Base-by-base conservation (phyloP, 2,113 vertebrate species). In the Chunga burmeisteri region DNA sequence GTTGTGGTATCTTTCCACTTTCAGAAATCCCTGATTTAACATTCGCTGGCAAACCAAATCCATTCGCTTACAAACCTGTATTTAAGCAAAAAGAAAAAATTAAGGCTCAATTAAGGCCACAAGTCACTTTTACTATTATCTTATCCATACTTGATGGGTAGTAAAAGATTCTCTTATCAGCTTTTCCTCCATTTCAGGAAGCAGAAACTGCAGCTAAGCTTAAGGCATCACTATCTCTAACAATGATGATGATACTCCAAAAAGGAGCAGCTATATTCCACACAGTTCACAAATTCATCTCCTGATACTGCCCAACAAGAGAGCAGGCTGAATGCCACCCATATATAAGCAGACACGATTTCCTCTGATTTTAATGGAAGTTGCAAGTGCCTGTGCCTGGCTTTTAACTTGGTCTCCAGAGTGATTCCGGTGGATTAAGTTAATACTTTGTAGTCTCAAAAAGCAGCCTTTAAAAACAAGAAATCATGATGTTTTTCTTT, bases 11-110 rank as follows among this genome's bases (percentile, higher is more conserved):
- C 99, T 98, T 96, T 99, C 99, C 98, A 99, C 99, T 95, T 99
- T 99, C 73, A 99, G 98, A 98, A 99, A 99, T 97, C 99, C 99
- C 98, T 99, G 99, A 96, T 99, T 99, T 73, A 99, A 98, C 97
- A 99, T 99, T 34, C 99, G 99, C 97, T 99, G 99, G 92, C 99
- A 99, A 85, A 99, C 99, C 97, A 99, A 98, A 96, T 99, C 99
- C 99, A 99, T 99, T 86, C 99, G 99, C 94, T 99, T 99, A 97
- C 99, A 99, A 89, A 99, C 99, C 99, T 99, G 96, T 32, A 95
- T 90, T 78, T 49, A 95, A 94, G 58, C 72, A 91, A 93, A 89
- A 89, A 95, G 27, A 94, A 82, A 46, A 95, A 46, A 49, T 91
- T 92, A 58, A 90, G 65, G 52, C 18, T 93, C 81, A 87, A 16